Evolutionary conservation across 1,140 invertebrate genomes (phyloP).

Genomic region (Aricia agestis): DNA sequence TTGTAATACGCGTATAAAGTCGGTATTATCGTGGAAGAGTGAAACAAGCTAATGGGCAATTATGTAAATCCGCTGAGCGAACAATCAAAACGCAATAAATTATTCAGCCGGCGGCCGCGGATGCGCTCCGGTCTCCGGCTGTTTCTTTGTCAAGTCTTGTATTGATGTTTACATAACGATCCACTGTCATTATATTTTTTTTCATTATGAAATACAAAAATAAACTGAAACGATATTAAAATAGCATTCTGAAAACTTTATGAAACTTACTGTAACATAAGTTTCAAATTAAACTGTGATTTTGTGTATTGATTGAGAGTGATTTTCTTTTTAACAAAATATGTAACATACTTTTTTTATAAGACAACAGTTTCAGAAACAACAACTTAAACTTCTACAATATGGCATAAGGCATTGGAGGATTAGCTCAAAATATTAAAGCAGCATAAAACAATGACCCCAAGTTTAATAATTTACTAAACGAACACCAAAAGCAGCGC

Average conservation of each 20-base stretch:
- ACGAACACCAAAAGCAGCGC: background rate
- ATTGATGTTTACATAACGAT: background rate
- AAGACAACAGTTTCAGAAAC: too few species aligned
- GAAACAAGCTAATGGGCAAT: constrained; percentile 65
- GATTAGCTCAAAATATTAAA: too few species aligned
- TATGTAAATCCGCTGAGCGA: constrained; percentile 59
- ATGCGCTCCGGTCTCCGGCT: constrained; percentile 11
- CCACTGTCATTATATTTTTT: background rate
- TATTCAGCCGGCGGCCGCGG: constrained; percentile 43
- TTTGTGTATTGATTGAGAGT: too few species aligned
- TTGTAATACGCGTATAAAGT: background rate
- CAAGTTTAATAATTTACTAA: background rate
- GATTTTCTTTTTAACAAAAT: too few species aligned
- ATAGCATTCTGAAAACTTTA: too few species aligned
- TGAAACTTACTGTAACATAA: too few species aligned
- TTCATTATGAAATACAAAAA: background rate
- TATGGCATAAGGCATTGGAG: too few species aligned
- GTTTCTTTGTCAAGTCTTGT: constrained; percentile 10
- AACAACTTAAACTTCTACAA: too few species aligned
- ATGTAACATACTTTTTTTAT: too few species aligned
- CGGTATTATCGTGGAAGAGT: constrained; percentile 32
- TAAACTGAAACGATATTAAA: too few species aligned
- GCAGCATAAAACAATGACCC: too few species aligned
- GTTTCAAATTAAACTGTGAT: too few species aligned
- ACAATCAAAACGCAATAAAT: constrained; percentile 67